These are phyloP conservation scores for Columba janthina DNA, from an alignment of 2,113 vertebrate species.

Conservation along the genomic window DNA sequence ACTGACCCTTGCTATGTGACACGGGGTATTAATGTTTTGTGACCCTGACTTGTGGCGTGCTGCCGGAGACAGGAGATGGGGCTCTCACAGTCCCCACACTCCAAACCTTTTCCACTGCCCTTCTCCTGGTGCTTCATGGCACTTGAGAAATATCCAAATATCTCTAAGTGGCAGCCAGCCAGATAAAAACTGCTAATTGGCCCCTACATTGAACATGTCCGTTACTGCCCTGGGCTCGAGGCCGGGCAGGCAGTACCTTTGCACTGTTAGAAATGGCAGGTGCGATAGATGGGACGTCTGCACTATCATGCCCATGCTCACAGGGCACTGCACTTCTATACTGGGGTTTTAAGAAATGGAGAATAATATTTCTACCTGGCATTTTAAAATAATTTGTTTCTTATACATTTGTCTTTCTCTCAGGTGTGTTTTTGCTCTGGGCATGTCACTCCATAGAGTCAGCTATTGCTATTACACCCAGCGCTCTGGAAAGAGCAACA, in stretches of 20 bases:
- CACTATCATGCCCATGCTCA: accelerated
- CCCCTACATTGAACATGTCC: accelerated
- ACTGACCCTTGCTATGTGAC: neutral
- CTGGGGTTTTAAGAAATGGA: neutral
- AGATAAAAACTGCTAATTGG: neutral
- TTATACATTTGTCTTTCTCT: neutral
- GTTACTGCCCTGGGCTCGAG: neutral
- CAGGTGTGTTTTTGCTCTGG: neutral
- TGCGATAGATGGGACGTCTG: accelerated
- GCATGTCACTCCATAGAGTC: neutral
- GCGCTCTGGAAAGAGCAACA: neutral
- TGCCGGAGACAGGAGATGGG: neutral
- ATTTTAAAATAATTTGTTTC: neutral
- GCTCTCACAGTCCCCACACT: neutral
- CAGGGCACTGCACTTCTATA: accelerated
- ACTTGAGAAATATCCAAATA: neutral
- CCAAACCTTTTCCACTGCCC: neutral
- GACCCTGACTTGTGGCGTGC: neutral
- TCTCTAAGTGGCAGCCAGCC: accelerated
- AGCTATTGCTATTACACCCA: neutral
- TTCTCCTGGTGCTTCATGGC: accelerated
- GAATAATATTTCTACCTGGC: neutral
- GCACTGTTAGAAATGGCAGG: too few relatives aligned
- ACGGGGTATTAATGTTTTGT: neutral
- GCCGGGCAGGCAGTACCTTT: neutral